A percentile compares a stretch with the other conserved stretches of the same genome.
These are phyloP conservation scores for Meliscaeva auricollis DNA, from an alignment of 2,888 invertebrate genomes.

Conservation along the genomic window DNA sequence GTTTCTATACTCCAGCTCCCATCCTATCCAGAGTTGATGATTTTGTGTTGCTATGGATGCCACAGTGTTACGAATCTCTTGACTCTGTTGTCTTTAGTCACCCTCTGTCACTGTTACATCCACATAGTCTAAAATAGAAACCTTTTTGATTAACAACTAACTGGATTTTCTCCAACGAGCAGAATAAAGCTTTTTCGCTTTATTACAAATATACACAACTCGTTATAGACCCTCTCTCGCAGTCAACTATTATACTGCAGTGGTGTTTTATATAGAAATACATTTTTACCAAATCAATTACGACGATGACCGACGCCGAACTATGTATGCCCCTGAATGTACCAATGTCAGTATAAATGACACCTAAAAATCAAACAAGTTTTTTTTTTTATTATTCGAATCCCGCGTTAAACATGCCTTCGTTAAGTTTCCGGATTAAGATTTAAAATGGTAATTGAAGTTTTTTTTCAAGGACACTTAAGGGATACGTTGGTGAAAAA, in stretches of 20 bases:
- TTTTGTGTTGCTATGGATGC: background rate
- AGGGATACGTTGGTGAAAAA: background rate
- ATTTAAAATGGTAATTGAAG: background rate
- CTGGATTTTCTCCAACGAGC: conserved; percentile 65
- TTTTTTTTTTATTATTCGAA: conserved; percentile 39
- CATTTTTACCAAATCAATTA: conserved; percentile 60
- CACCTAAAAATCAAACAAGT: conserved; percentile 58
- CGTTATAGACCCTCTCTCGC: background rate
- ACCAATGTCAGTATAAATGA: conserved; percentile 39
- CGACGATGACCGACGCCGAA: too few species aligned
- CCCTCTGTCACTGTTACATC: background rate
- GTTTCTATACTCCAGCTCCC: background rate
- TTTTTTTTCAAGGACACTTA: conserved; percentile 24
- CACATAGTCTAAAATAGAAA: conserved; percentile 18
- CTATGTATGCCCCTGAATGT: conserved; percentile 8
- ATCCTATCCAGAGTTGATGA: too few species aligned
- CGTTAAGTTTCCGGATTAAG: conserved; percentile 59
- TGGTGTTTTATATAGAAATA: background rate
- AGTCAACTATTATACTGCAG: background rate
- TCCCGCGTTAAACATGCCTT: conserved; percentile 8
- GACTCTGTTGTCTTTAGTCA: background rate
- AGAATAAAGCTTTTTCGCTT: conserved; percentile 48
- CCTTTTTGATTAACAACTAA: conserved; percentile 70
- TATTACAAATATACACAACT: background rate
- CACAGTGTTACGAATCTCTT: conserved; percentile 22